Conservation (phyloP, 2,113 vertebrate species). For the Sorex araneus region DNA sequence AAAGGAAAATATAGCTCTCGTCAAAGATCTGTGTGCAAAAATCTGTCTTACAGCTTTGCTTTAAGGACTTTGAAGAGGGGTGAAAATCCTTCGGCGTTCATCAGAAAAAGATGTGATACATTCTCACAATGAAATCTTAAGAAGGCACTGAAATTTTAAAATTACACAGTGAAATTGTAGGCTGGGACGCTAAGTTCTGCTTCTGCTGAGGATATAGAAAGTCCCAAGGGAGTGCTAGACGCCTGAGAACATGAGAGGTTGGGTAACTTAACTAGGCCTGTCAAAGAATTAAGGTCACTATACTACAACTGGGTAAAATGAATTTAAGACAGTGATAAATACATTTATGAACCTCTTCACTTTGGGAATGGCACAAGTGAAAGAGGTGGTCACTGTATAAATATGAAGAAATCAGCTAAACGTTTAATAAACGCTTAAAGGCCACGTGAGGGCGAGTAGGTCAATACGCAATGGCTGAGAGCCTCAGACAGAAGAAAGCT, state of each 20-base stretch:
- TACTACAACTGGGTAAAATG: constrained; percentile 41
- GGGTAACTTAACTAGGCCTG: background rate
- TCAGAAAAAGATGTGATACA: constrained; percentile 38
- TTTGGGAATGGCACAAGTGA: background rate
- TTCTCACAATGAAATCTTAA: constrained; percentile 51
- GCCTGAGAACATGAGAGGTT: constrained; percentile 15
- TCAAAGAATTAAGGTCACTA: background rate
- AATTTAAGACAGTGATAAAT: background rate
- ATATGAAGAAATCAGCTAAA: constrained; percentile 15
- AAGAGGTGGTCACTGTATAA: background rate
- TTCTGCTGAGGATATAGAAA: background rate
- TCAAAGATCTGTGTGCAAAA: constrained; percentile 15
- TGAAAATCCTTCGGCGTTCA: constrained; percentile 8
- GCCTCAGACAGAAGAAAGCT: background rate
- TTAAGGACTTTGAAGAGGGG: background rate
- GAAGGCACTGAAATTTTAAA: constrained; percentile 39
- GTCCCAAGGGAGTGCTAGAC: constrained; percentile 1
- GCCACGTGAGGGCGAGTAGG: background rate
- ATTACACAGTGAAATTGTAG: background rate
- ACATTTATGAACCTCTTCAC: background rate
- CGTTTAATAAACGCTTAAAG: background rate
- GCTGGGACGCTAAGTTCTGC: constrained; percentile 1
- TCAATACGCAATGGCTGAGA: background rate
- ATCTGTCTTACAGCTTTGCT: background rate
- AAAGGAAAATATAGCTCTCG: background rate